Percentiles rank a stretch among this genome's conserved stretches.
These are phyloP conservation scores for Hyles lineata DNA, from an alignment of 2,888 invertebrate genomes.

Conservation along the genomic window DNA sequence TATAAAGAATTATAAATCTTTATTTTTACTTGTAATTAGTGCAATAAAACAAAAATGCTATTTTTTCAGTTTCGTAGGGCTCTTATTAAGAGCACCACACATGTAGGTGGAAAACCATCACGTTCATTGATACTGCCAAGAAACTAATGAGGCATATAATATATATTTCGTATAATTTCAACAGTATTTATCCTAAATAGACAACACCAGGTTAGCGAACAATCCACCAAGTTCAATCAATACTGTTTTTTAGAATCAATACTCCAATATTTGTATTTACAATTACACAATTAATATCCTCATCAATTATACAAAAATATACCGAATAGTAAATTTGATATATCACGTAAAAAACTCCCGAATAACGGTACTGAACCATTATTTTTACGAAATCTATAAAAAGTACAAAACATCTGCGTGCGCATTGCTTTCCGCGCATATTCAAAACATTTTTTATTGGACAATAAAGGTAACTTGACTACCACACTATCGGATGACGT, in stretches of 20 bases:
- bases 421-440: conserved; percentile 59
- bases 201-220: background rate
- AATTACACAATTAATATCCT: conserved; percentile 24
- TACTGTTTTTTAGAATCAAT: background rate
- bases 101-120: no score
- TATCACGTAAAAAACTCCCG: conserved; percentile 56
- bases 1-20: no score
- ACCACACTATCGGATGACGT: conserved; percentile 62
- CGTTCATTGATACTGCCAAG: no score
- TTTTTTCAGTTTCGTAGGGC: no score
- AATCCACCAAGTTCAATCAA: background rate
- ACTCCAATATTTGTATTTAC: conserved; percentile 1
- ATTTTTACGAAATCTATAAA: conserved; percentile 70
- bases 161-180: no score
- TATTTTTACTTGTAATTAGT: no score
- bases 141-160: no score
- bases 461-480: conserved; percentile 70
- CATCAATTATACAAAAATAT: conserved; percentile 47
- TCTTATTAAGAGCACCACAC: no score
- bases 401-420: conserved; percentile 78
- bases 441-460: conserved; percentile 68
- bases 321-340: conserved; percentile 47
- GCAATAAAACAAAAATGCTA: no score
- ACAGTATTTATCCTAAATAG: background rate
- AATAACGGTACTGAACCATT: conserved; percentile 67